Conservation (phyloP, 2,113 vertebrate genomes). For the Orycteropus afer region DNA sequence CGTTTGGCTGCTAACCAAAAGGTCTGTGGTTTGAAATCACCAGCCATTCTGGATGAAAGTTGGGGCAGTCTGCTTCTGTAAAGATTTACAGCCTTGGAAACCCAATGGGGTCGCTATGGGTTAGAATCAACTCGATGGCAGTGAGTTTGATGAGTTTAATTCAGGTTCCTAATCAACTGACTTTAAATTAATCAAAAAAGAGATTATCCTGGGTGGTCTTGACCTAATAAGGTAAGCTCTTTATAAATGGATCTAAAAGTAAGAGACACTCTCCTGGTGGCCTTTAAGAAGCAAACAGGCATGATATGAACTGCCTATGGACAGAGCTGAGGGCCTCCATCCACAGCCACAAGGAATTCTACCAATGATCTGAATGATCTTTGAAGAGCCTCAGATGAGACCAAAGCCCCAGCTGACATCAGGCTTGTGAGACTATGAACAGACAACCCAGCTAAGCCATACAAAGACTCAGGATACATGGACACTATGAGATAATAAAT, state of each 20-base stretch:
- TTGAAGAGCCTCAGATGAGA: neutral
- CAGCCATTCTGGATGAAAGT: too few species aligned
- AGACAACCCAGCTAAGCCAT: neutral
- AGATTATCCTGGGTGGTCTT: neutral
- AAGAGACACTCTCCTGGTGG: neutral
- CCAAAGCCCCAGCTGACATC: neutral
- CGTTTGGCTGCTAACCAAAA: too few species aligned
- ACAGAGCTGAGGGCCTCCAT: neutral
- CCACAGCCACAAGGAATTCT: neutral
- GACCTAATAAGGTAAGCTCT: neutral
- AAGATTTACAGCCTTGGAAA: too few species aligned
- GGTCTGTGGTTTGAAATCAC: too few species aligned
- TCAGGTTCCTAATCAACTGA: too few species aligned
- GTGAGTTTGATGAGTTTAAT: too few species aligned
- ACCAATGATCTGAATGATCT: neutral
- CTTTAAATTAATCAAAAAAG: neutral
- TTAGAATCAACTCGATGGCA: too few species aligned
- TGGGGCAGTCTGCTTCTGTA: too few species aligned
- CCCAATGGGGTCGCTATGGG: too few species aligned
- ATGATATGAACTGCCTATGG: neutral
- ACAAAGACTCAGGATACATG: too few species aligned
- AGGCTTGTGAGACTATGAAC: neutral
- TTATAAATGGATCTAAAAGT: neutral
- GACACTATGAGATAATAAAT: neutral
- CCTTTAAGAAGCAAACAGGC: neutral